These are phyloP conservation scores for Cistogaster globosa DNA, from an alignment of 2,888 invertebrate species.

Conservation along the genomic window DNA sequence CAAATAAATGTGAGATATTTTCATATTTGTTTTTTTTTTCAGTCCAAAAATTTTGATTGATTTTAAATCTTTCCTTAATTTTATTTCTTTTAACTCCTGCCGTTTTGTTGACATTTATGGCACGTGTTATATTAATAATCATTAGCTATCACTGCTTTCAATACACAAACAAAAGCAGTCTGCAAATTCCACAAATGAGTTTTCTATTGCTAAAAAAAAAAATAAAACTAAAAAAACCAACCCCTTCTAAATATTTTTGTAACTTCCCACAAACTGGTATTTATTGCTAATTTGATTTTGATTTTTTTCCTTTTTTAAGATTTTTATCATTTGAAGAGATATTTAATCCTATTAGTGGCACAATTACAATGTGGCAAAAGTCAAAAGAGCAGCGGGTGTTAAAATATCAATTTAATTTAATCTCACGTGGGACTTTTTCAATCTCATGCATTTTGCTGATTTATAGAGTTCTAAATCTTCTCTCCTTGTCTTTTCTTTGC, in stretches of 20 bases:
- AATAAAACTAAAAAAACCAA: slow-evolving; percentile 2
- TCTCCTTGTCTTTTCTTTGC: neutral
- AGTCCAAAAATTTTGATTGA: neutral
- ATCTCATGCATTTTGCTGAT: neutral
- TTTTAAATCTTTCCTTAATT: neutral
- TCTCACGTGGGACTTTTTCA: slow-evolving; percentile 62
- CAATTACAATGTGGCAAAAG: slow-evolving; percentile 73
- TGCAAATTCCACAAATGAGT: neutral
- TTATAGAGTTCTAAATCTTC: neutral
- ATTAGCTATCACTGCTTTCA: slow-evolving; percentile 31
- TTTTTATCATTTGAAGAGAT: slow-evolving; percentile 66
- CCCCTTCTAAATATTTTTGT: slow-evolving; percentile 18
- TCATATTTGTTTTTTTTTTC: no score
- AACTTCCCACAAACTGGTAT: slow-evolving; percentile 48
- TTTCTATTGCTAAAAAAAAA: neutral
- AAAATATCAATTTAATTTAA: slow-evolving; percentile 68
- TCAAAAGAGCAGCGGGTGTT: slow-evolving; percentile 72
- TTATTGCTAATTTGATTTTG: slow-evolving; percentile 79
- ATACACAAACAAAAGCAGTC: neutral
- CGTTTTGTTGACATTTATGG: slow-evolving; percentile 34
- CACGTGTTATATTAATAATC: slow-evolving; percentile 53
- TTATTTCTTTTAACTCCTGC: neutral
- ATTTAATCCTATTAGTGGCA: slow-evolving; percentile 78
- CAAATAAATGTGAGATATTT: no score
- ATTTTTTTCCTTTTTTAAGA: slow-evolving; percentile 73